Base-by-base conservation (phyloP, 2,888 invertebrate genomes). In the Rhopalosiphum nymphaeae region DNA sequence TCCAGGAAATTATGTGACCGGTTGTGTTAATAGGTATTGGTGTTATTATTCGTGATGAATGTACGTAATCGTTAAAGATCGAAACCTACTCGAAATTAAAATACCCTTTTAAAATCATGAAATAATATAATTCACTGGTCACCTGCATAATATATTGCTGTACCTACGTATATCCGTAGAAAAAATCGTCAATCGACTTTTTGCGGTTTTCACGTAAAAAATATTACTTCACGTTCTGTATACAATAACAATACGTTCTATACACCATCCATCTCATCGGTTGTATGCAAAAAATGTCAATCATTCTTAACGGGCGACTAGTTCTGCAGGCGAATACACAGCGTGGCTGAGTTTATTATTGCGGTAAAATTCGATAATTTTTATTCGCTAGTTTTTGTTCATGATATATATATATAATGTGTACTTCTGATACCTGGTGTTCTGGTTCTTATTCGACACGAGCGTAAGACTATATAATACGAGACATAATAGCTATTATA, bases 1-100 rank as follows among this genome's bases (percentile, higher is more conserved):
- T 90, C 90, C 90, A 49, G 49, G 85, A 90, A 61, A 93, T 92
- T 92, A 92, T 92, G 92, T 92, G 92, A 92, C 92, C 67, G 42
- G 92, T 88, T 88, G 29, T 88, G 53, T 67, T 67, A 88, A 92
- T 78, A 78, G n/a, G n/a, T 67, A 67, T 36, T n/a, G n/a, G 36
- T 78, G 36, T 78, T 36, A 78, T 42, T 36, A 36, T 9, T 78
- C 78, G 78, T 36, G 78, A 78, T 78, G 36, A 9, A 36, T 36
- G 36, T 9, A 78, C 78, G 78, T 78, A 36, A 29, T 67, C 29
- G 21, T 78, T 11, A 11, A 4, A 78, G 78, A 78, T 21, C 78
- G 9, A 78, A 78, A 78, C 36, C 78, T 36, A 78, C 36, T 78
- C 21, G 36, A 78, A 78, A 78, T 36, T 7, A 25, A 78, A 78